These are phyloP conservation scores for Mastacembelus armatus DNA, from an alignment of 2,797 vertebrate species.

Conservation along the genomic window DNA sequence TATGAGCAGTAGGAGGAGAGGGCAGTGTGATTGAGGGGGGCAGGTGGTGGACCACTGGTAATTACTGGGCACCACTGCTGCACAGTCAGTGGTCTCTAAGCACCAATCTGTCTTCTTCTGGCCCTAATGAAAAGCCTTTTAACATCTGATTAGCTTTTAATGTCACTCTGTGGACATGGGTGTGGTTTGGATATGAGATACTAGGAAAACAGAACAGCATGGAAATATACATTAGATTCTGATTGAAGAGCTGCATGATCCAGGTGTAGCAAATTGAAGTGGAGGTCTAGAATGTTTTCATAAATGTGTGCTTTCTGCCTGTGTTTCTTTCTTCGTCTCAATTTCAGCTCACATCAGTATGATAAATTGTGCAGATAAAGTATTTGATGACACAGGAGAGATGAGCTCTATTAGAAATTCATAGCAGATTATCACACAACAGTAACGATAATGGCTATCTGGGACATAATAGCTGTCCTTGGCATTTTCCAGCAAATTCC, in stretches of 20 bases:
- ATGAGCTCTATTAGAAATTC: constrained; percentile 64
- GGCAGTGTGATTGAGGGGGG: constrained; percentile 37
- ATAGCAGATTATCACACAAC: constrained; percentile 66
- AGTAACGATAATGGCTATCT: constrained; percentile 60
- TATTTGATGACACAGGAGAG: constrained; percentile 49
- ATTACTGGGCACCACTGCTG: constrained; percentile 59
- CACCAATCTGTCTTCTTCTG: constrained; percentile 76
- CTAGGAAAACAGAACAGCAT: neutral
- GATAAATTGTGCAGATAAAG: constrained; percentile 64
- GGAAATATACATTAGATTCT: constrained; percentile 3
- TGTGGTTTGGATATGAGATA: constrained; percentile 24
- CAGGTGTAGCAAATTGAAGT: constrained; percentile 32
- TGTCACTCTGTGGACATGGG: constrained; percentile 31
- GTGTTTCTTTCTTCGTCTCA: constrained; percentile 3
- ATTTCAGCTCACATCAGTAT: constrained; percentile 22
- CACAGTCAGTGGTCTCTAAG: constrained; percentile 68
- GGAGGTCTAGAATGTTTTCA: constrained; percentile 20
- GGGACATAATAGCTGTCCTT: constrained; percentile 55
- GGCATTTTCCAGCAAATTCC: constrained; percentile 19
- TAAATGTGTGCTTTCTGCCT: constrained; percentile 8
- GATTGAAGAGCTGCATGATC: constrained; percentile 24
- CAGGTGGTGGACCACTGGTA: constrained; percentile 78
- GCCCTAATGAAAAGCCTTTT: constrained; percentile 80
- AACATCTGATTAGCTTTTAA: constrained; percentile 78
- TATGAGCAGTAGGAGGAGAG: constrained; percentile 42